Evolutionary conservation across 2,113 vertebrate species (phyloP).

Genomic region (Caloenas nicobarica): DNA sequence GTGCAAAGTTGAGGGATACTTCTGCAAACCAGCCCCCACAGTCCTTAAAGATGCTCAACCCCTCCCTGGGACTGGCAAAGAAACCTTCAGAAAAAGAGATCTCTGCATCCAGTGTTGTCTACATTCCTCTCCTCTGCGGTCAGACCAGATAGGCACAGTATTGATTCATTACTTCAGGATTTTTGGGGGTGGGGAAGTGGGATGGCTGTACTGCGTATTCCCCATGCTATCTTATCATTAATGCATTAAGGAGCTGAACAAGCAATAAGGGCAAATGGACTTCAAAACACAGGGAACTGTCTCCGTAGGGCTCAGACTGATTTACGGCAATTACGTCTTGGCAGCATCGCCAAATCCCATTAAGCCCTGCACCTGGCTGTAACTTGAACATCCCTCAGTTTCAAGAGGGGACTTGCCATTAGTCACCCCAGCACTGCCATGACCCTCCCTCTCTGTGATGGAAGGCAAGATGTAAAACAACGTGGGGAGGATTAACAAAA

Average conservation of each 20-base stretch:
- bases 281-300: constrained; percentile 60
- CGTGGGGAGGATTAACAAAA: not conserved
- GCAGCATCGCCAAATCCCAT: not conserved
- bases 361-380: constrained; percentile 27
- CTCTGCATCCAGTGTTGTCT: not conserved
- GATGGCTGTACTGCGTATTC: constrained; percentile 33
- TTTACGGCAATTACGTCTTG: constrained; percentile 64
- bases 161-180: constrained; percentile 58
- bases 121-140: not conserved
- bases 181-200: not conserved
- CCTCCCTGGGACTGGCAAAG: not conserved
- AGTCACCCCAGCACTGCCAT: not conserved
- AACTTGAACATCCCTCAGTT: constrained; percentile 14
- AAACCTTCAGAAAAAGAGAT: not conserved
- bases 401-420: not conserved
- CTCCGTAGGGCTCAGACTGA: constrained; percentile 41
- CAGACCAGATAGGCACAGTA: constrained; percentile 53
- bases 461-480: not conserved
- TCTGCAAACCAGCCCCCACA: not conserved
- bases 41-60: not conserved
- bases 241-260: constrained; percentile 78
- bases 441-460: not conserved
- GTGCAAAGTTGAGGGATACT: not conserved
- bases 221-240: constrained; percentile 67
- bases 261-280: constrained; percentile 76